These are phyloP conservation scores for Acrocephalus arundinaceus DNA, from an alignment of 2,113 vertebrate genomes.

Conservation along the genomic window DNA sequence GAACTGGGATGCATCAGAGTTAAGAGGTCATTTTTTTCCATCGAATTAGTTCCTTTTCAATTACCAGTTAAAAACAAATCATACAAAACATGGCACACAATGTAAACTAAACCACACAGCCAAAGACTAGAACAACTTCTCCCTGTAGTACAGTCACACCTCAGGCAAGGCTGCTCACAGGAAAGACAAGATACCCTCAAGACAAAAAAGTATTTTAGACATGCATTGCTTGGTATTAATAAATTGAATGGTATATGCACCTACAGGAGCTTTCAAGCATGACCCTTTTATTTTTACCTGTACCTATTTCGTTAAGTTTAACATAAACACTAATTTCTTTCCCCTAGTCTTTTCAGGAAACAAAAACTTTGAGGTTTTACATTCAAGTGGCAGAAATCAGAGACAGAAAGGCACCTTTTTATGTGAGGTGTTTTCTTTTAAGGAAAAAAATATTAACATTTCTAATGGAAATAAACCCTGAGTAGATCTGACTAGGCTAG, in stretches of 20 bases:
- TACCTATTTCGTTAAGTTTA: not conserved
- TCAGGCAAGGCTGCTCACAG: not conserved
- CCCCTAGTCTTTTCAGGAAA: not conserved
- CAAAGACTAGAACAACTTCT: not conserved
- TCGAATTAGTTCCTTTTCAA: not conserved
- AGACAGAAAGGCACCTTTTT: not conserved
- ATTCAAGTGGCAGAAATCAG: not conserved
- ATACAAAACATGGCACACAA: not conserved
- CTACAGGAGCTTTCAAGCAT: not conserved
- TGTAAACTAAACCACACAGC: not conserved
- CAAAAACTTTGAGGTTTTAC: not conserved
- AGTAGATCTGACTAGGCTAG: not conserved
- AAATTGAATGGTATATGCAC: not conserved
- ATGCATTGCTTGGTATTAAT: not conserved
- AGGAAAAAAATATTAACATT: not conserved
- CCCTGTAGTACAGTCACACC: not conserved
- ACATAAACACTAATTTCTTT: not conserved
- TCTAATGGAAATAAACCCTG: not conserved
- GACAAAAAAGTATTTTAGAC: not conserved
- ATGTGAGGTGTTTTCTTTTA: not conserved
- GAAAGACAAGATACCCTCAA: not conserved
- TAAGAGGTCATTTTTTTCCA: not conserved
- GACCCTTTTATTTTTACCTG: not conserved
- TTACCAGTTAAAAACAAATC: not conserved
- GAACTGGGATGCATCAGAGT: not conserved